phyloP scores from a whole-genome alignment of 2,113 vertebrate genomes.

The Diphyllodes magnificus region DNA sequence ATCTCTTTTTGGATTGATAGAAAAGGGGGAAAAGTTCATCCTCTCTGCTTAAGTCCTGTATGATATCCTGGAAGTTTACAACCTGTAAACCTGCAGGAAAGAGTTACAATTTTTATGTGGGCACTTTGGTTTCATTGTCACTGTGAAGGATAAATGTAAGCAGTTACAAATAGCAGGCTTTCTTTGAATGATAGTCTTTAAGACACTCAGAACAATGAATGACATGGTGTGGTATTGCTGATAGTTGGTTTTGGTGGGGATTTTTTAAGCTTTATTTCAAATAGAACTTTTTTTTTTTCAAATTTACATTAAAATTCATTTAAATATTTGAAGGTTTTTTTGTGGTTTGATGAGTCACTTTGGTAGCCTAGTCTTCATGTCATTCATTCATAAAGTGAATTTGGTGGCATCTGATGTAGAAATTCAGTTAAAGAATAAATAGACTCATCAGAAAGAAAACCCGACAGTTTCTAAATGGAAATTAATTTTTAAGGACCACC shows the following conservation, averaged over 20 bases:
- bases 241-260: background rate
- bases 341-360: slow-evolving; percentile 1
- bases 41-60: background rate
- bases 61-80: slow-evolving; percentile 51
- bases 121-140: slow-evolving; percentile 41
- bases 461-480: background rate
- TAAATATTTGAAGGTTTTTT: background rate
- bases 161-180: slow-evolving; percentile 47
- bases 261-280: background rate
- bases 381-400: background rate
- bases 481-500: background rate
- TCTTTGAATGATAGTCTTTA: slow-evolving; percentile 11
- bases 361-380: slow-evolving; percentile 9
- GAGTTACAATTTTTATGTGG: background rate
- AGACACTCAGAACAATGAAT: slow-evolving; percentile 23
- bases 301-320: background rate
- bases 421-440: background rate
- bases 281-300: background rate
- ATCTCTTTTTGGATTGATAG: slow-evolving; percentile 20
- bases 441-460: background rate
- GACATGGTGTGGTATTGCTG: slow-evolving; percentile 21
- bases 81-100: slow-evolving; percentile 25
- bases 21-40: slow-evolving; percentile 18
- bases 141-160: slow-evolving; percentile 42
- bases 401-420: slow-evolving; percentile 22